A percentile compares a stretch with the other conserved stretches of the same genome.
phyloP scores from a whole-genome alignment of 1,140 invertebrate genomes.

The Octopus sinensis region DNA sequence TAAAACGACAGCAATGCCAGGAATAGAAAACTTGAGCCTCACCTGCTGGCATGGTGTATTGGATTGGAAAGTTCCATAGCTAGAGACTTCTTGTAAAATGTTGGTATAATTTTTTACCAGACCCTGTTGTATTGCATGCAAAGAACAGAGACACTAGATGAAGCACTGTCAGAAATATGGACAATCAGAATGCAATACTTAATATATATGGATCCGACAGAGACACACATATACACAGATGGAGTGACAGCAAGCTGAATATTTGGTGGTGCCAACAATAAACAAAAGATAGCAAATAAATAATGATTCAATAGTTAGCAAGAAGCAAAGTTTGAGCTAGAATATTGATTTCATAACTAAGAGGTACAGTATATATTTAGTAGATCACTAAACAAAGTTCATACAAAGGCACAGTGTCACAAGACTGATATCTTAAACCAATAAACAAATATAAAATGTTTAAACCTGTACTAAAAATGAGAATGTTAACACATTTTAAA shows the following conservation, averaged over 20 bases:
- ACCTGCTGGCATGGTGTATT: conserved; percentile 35
- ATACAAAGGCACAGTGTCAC: too few relatives aligned
- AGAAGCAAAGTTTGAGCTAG: neutral
- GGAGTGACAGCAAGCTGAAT: neutral
- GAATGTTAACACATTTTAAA: too few relatives aligned
- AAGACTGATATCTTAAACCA: too few relatives aligned
- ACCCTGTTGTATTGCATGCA: conserved; percentile 21
- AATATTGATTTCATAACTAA: neutral
- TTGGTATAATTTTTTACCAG: conserved; percentile 37
- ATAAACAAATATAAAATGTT: too few relatives aligned
- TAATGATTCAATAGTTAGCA: neutral
- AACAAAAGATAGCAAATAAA: neutral
- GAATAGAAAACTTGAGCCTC: conserved; percentile 24
- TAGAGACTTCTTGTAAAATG: conserved; percentile 36
- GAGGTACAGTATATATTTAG: too few relatives aligned
- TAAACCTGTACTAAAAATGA: too few relatives aligned
- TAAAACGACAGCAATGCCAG: conserved; percentile 14
- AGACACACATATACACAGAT: neutral
- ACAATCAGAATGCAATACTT: neutral
- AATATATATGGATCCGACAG: conserved; percentile 7
- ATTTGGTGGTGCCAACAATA: conserved; percentile 1
- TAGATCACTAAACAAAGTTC: too few relatives aligned
- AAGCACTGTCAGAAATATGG: conserved; percentile 8
- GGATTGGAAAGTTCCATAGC: conserved; percentile 43
- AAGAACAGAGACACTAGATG: conserved; percentile 14